Evolutionary conservation across 1,140 invertebrate genomes (phyloP), one percentile per base, ranked within the genome.

Genomic region (Galleria mellonella): DNA sequence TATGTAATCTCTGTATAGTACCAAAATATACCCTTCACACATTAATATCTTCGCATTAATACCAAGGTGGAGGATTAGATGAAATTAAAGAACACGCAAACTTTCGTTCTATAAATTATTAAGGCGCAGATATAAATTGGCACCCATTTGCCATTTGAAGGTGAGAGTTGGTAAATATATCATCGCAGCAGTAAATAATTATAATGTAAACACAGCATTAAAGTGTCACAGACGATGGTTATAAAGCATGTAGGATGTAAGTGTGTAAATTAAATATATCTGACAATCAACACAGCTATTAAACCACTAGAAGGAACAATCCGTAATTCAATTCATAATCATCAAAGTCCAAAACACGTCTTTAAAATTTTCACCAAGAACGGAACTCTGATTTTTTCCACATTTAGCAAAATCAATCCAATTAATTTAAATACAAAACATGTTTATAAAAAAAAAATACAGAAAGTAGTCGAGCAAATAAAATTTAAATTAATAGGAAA

Each of bases 131-230:
- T 56, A 62, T 65, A 61, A 47, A 43, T 72, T 76, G 61, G 68
- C 68, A 70, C 53, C 38, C 43, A 56, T 36, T 46, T 43, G 40
- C 46, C 33, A 51, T 52, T 58, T 51, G 49, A 23, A 23, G 53
- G 46, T 53, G 37, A 13, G n/a, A 32, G 37, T 9, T 30, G 15
- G 12, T 14, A 32, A 53, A 62, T 72, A 69, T 62, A 71, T 78
- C 64, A 74, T 52, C 56, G 44, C 39, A 58, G 58, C 61, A 58
- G 55, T 62, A 66, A 70, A 77, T 72, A 67, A 73, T 64, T 65
- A 48, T 55, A 67, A 59, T 63, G 70, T 75, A 75, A 72, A 78
- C 67, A 72, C 48, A 44, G 51, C 43, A 49, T 48, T 48, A 51
- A 51, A 51, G 43, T 47, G 61, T 55, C 55, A 15, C 33, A 15